Base-by-base conservation (phyloP, 1,140 invertebrate genomes). In the Andricus grossulariae region DNA sequence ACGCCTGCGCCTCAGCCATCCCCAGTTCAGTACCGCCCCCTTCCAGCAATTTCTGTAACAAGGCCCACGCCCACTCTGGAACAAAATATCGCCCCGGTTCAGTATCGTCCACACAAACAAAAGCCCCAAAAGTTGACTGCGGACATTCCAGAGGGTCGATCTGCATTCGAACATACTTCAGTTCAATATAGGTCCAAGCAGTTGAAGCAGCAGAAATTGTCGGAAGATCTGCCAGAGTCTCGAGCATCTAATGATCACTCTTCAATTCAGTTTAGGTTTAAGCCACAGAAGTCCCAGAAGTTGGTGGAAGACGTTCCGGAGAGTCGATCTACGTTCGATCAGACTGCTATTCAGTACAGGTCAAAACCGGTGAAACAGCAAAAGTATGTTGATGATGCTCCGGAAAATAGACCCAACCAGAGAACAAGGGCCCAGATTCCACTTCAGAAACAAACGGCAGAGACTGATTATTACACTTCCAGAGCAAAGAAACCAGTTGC, bases 401-500 rank as follows among this genome's bases (percentile, higher is more conserved):
- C 50, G 0, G 79, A 82, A 51, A 57, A 75, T 11, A 72, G 74
- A 39, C 39, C 76, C 6, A 39, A 32, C 13, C 25, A 66, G 16
- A 82, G 81, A 13, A 81, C 77, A 19, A 86, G 84, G 39, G 52
- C 81, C n/a, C 78, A 84, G 16, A 51, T 77, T 1, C 83, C 86
- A 16, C 76, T 85, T 11, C 66, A 80, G 1, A 86, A 86, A 60
- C 66, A 83, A 7, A 78, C 74, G 5, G 72, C 79, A 6, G 83
- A 88, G 25, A 74, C 50, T 21, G 73, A 76, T n/a, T 81, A 81
- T 52, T 85, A 85, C 66, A 82, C 84, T 12, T 50, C 81, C 8
- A 86, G 93, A 60, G 92, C 92, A 75, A 94, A 93, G 83, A 95
- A 95, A 83, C 94, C 95, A 3, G 94, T 95, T 1, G 94, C 94